These are phyloP conservation scores for Myiozetetes cayanensis DNA, from an alignment of 2,113 vertebrate genomes.

Conservation along the genomic window DNA sequence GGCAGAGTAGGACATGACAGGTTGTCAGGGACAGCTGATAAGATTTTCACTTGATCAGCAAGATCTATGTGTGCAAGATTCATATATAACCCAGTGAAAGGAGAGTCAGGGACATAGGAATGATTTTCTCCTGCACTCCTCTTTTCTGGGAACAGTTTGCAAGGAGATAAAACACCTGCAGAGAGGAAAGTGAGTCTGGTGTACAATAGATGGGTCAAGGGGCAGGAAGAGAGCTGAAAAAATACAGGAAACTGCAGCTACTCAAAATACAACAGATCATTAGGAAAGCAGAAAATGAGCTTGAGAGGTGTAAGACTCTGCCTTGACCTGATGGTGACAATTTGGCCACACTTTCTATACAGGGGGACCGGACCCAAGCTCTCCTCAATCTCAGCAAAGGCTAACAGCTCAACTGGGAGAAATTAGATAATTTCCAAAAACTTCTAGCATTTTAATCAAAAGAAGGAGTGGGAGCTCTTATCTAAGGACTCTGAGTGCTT, in stretches of 20 bases:
- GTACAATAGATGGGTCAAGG: fast-evolving
- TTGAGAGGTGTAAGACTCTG: not conserved
- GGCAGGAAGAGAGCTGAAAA: not conserved
- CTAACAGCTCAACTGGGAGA: not conserved
- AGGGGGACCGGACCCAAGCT: not conserved
- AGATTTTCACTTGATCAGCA: not conserved
- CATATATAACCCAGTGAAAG: fast-evolving
- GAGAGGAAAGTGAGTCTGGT: fast-evolving
- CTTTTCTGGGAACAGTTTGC: not conserved
- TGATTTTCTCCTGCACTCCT: not conserved
- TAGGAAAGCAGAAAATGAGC: not conserved
- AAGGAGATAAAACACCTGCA: not conserved
- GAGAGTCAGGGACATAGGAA: not conserved
- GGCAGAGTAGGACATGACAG: not conserved
- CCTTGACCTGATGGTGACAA: not conserved
- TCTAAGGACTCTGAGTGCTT: not conserved
- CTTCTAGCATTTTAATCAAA: not conserved
- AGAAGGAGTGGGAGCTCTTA: not conserved
- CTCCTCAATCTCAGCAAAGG: not conserved
- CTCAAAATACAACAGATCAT: not conserved
- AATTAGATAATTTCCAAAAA: not conserved
- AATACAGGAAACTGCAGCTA: not conserved
- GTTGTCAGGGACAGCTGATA: not conserved
- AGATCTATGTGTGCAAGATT: not conserved
- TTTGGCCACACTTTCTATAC: not conserved